These are phyloP conservation scores for Aptenodytes forsteri DNA, from an alignment of 2,113 vertebrate species.

Conservation along the genomic window DNA sequence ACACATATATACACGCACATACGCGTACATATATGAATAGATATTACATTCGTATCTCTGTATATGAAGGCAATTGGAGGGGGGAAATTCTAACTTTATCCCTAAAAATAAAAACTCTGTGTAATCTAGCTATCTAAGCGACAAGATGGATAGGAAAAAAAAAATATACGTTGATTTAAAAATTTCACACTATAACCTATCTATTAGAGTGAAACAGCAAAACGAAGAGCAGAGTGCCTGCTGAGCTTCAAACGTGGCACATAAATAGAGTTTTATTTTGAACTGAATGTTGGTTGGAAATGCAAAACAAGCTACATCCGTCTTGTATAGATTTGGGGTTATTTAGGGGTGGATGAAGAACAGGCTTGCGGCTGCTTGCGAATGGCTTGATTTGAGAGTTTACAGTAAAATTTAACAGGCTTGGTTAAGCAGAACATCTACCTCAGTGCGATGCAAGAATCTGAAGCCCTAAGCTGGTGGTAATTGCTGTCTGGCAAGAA, in stretches of 20 bases:
- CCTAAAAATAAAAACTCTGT: not conserved
- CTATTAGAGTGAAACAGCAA: not conserved
- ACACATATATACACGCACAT: no score
- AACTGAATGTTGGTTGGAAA: not conserved
- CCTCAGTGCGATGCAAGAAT: not conserved
- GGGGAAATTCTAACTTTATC: not conserved
- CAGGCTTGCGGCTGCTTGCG: not conserved
- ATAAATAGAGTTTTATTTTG: not conserved
- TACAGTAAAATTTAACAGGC: not conserved
- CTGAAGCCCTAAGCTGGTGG: not conserved
- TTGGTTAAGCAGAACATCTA: not conserved
- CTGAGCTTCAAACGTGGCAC: not conserved
- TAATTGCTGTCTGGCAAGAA: not conserved
- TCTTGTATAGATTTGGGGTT: not conserved
- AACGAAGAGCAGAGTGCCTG: not conserved
- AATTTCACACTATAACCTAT: rapidly evolving
- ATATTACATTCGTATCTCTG: rapidly evolving
- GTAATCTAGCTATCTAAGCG: not conserved
- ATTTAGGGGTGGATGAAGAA: not conserved
- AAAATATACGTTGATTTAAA: not conserved
- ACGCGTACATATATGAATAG: rapidly evolving
- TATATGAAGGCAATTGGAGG: not conserved
- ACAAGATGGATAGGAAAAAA: no score
- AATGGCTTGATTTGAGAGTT: not conserved
- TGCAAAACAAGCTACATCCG: rapidly evolving